Conservation (phyloP, 2,113 vertebrate genomes). For the Lamprotornis superbus region DNA sequence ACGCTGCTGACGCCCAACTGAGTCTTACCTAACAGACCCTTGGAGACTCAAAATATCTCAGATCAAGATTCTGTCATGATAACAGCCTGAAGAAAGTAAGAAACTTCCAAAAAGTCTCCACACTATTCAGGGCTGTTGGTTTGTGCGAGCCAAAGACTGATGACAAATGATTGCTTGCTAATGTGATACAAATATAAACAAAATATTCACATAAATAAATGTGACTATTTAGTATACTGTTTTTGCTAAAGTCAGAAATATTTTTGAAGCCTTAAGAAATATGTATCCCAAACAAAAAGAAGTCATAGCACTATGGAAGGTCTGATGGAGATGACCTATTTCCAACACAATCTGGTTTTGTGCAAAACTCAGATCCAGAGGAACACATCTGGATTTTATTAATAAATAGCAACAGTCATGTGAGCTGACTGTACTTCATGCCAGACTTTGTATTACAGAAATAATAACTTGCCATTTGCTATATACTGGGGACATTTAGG, state of each 20-base stretch:
- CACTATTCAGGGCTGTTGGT: not conserved
- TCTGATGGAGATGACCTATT: not conserved
- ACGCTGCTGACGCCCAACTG: not conserved
- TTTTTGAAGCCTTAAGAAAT: not conserved
- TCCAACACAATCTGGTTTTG: not conserved
- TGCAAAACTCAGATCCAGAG: not conserved
- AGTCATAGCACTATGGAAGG: not conserved
- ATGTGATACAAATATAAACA: not conserved
- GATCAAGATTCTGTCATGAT: not conserved
- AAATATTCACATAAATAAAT: not conserved
- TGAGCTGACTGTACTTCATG: not conserved
- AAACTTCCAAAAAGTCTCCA: not conserved
- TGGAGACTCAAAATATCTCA: not conserved
- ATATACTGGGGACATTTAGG: not conserved
- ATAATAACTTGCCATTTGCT: not conserved
- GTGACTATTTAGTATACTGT: not conserved
- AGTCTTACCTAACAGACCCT: not conserved
- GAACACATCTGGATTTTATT: constrained; percentile 1
- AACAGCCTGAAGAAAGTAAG: not conserved
- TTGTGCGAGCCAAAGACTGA: not conserved
- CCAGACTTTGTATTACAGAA: not conserved
- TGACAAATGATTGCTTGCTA: accelerated
- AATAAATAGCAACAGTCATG: not conserved
- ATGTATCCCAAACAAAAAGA: not conserved
- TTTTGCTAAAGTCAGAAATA: not conserved